Evolutionary conservation across 2,797 vertebrate species (phyloP).

Genomic region (Gambusia yucatana): DNA sequence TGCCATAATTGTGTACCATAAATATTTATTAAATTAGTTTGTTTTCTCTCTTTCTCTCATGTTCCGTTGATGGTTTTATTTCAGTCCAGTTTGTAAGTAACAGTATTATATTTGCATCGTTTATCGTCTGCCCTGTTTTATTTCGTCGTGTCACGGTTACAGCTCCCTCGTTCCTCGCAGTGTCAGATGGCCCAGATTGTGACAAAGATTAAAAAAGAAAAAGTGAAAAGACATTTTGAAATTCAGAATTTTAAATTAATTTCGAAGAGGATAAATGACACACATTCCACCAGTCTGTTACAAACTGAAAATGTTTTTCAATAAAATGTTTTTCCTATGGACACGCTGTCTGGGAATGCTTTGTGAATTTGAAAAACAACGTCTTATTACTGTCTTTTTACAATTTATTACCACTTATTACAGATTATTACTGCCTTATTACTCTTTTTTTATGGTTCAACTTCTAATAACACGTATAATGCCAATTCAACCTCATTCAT

Average conservation of each 20-base stretch:
- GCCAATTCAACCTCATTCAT: neutral
- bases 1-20: constrained; percentile 99
- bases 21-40: constrained; percentile 99
- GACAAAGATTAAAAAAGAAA: constrained; percentile 25
- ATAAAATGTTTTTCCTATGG: constrained; percentile 99
- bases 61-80: constrained; percentile 72
- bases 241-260: constrained; percentile 76
- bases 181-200: constrained; percentile 85
- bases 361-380: constrained; percentile 9
- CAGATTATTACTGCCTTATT: neutral
- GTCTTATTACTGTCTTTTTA: neutral
- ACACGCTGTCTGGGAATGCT: constrained; percentile 68
- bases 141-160: constrained; percentile 85
- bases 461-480: neutral
- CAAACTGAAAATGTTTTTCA: constrained; percentile 99
- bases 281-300: constrained; percentile 99
- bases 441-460: neutral
- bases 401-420: neutral
- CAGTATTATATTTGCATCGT: constrained; percentile 97
- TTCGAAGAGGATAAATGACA: constrained; percentile 83
- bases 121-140: constrained; percentile 82
- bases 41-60: constrained; percentile 43
- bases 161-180: constrained; percentile 81
- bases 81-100: constrained; percentile 96
- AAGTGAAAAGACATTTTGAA: constrained; percentile 57